phyloP scores from a whole-genome alignment of 2,797 vertebrate genomes.

The Microcaecilia unicolor region DNA sequence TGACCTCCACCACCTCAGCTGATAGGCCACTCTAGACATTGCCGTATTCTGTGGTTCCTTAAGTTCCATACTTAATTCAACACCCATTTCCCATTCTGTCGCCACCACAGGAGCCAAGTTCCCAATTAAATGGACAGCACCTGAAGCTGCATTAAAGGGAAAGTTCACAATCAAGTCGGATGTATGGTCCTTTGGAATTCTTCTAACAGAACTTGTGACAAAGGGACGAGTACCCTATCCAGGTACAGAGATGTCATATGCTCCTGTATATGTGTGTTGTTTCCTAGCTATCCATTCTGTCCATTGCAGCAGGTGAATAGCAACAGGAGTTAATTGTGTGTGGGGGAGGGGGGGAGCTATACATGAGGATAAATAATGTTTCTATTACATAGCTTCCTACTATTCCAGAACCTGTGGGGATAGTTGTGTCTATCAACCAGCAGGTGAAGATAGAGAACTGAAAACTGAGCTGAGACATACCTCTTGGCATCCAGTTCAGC shows the following conservation, averaged over 20 bases:
- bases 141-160: conserved; percentile 86
- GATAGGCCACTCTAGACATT: too few species aligned
- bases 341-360: too few species aligned
- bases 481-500: too few species aligned
- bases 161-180: conserved; percentile 95
- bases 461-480: too few species aligned
- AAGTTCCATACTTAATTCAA: accelerated
- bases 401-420: too few species aligned
- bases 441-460: too few species aligned
- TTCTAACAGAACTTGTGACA: conserved; percentile 88
- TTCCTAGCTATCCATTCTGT: too few species aligned
- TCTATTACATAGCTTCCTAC: too few species aligned
- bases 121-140: conserved; percentile 96
- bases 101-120: conserved; percentile 81
- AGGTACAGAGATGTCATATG: conserved; percentile 66
- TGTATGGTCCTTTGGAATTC: conserved; percentile 93
- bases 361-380: background rate
- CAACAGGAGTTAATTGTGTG: too few species aligned
- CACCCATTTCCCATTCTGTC: background rate
- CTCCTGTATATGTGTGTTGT: background rate
- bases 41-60: accelerated
- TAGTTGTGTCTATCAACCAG: too few species aligned
- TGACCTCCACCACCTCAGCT: too few species aligned
- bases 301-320: too few species aligned
- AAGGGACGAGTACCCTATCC: conserved; percentile 93